These are phyloP conservation scores for Puma concolor DNA, from an alignment of 2,113 vertebrate species.

Conservation along the genomic window DNA sequence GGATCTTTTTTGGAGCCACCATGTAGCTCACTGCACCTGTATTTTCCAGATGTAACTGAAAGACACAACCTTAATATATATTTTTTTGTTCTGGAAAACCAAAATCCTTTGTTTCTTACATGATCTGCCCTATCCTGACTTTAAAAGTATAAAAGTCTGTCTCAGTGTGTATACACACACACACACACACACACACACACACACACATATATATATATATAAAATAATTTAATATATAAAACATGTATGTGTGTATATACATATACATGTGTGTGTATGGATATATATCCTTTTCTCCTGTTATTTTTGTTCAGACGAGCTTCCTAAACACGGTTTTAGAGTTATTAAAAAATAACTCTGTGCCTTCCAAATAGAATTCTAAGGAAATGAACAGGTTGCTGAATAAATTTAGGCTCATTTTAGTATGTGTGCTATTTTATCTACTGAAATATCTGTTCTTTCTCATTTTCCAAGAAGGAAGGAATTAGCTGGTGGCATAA, in stretches of 20 bases:
- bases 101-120: background rate
- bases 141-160: background rate
- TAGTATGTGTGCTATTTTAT: slow-evolving; percentile 31
- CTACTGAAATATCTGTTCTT: slow-evolving; percentile 23
- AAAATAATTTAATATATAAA: background rate
- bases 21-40: background rate
- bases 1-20: background rate
- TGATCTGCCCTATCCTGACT: background rate
- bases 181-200: no score
- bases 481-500: background rate
- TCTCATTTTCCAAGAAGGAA: slow-evolving; percentile 37
- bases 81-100: background rate
- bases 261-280: background rate
- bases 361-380: background rate
- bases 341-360: background rate
- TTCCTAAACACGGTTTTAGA: background rate
- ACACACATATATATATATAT: no score
- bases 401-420: slow-evolving; percentile 35
- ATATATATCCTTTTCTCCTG: background rate
- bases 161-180: fast-evolving
- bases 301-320: background rate
- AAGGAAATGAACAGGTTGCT: background rate
- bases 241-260: background rate
- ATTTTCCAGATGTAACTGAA: background rate
- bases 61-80: background rate